phyloP scores from a whole-genome alignment of 2,113 vertebrate species.

The Tachycineta bicolor region DNA sequence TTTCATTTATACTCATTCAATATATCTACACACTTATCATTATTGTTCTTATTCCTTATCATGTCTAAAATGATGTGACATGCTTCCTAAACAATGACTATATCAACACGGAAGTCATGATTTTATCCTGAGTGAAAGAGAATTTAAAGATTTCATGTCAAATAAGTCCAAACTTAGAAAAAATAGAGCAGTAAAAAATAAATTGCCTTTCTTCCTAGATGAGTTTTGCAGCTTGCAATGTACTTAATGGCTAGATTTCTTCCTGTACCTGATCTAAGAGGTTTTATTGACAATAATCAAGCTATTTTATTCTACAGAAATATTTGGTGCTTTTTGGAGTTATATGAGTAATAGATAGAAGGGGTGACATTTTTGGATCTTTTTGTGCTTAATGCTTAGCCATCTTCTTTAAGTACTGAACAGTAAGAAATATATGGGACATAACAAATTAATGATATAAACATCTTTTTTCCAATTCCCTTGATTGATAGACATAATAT shows the following conservation, averaged over 20 bases:
- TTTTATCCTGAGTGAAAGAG: neutral
- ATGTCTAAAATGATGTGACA: neutral
- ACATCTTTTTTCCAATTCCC: neutral
- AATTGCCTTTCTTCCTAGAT: neutral
- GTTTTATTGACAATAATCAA: neutral
- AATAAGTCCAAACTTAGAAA: neutral
- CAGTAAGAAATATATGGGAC: neutral
- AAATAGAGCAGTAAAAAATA: neutral
- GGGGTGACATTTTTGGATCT: fast-evolving
- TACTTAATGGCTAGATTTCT: neutral
- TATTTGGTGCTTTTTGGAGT: neutral
- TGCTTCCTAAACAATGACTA: neutral
- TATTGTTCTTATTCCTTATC: neutral
- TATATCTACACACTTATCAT: neutral
- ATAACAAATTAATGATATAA: neutral
- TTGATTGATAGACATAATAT: neutral
- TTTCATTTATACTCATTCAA: neutral
- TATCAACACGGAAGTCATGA: neutral
- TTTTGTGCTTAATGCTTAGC: neutral
- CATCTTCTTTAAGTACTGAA: neutral
- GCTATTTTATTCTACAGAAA: neutral
- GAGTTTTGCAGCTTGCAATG: neutral
- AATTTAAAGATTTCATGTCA: neutral
- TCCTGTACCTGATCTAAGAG: neutral
- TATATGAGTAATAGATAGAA: neutral